Evolutionary conservation across 2,113 vertebrate genomes (phyloP), one percentile per base, ranked within the genome.

Genomic region (Bubalus kerabau): DNA sequence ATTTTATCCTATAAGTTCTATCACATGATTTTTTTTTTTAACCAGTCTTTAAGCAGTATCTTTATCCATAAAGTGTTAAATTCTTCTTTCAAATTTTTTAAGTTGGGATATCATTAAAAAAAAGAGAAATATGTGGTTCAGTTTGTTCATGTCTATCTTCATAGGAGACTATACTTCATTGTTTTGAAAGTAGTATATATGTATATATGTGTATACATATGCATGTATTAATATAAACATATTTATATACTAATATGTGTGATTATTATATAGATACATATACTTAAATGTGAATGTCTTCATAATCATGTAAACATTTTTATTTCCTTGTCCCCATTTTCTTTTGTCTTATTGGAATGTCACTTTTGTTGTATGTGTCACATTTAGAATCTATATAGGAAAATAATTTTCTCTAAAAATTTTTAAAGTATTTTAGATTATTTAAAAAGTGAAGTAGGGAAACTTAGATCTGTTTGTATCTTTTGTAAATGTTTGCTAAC

Each of bases 1-100:
- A 89, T 74, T 91, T 94, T 84, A 32, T 83, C 21, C 43, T 48
- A 32, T 57, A n/a, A 92, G 78, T 95, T 96, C 36, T 96, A 28
- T 83, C 71, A 94, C 11, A 40, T 43, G 32, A 40, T 64, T 91
- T 91, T 95, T 90, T 95, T 96, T 71, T 43, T 48, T 48, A 19
- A 86, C 36, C n/a, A 96, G n/a, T 7, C 28, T 67, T 57, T 90
- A 76, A 87, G 30, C 80, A 94, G 23, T 84, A 84, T 80, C 46
- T 94, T 81, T 84, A 74, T 83, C 21, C 43, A 86, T 40, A 91
- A 11, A 92, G 36, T 90, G 48, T 82, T 92, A 83, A 83, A 28
- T 90, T 64, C 28, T 81, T 92, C 32, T 90, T 92, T 90, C n/a
- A 91, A 5, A 43, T 60, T 71, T 96, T 94, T 84, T 26, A 81